These are phyloP conservation scores for Tuta absoluta DNA, from an alignment of 2,888 invertebrate species.

Conservation along the genomic window DNA sequence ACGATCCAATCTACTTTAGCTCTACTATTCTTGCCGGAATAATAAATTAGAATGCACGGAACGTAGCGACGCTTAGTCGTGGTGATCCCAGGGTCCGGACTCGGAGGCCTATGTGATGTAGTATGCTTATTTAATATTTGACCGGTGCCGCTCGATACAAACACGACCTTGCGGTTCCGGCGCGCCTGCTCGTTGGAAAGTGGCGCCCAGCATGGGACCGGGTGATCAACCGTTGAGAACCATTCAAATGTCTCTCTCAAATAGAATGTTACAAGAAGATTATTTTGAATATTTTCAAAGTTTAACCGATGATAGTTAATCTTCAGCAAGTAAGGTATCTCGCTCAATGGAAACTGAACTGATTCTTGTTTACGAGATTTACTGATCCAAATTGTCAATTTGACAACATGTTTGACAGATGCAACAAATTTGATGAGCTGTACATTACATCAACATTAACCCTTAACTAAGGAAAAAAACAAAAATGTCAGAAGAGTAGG, in stretches of 20 bases:
- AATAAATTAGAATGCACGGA: conserved; percentile 8
- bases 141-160: conserved; percentile 63
- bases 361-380: no score
- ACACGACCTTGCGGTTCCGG: conserved; percentile 56
- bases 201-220: conserved; percentile 51
- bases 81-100: conserved; percentile 38
- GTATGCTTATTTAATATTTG: conserved; percentile 60
- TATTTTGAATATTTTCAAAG: no score
- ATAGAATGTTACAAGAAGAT: no score
- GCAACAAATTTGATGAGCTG: no score
- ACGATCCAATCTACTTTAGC: background rate
- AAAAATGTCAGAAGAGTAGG: no score
- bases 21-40: background rate
- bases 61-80: conserved; percentile 35
- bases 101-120: conserved; percentile 30
- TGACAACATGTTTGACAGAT: no score
- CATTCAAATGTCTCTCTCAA: background rate
- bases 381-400: no score
- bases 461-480: no score
- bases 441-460: no score
- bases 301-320: no score
- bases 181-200: conserved; percentile 55
- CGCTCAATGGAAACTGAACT: no score
- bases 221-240: conserved; percentile 57
- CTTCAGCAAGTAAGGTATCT: no score